Percentiles rank a stretch among this genome's conserved stretches.
Evolutionary conservation across 2,797 vertebrate species (phyloP).

Genomic region (Forpus xanthops): DNA sequence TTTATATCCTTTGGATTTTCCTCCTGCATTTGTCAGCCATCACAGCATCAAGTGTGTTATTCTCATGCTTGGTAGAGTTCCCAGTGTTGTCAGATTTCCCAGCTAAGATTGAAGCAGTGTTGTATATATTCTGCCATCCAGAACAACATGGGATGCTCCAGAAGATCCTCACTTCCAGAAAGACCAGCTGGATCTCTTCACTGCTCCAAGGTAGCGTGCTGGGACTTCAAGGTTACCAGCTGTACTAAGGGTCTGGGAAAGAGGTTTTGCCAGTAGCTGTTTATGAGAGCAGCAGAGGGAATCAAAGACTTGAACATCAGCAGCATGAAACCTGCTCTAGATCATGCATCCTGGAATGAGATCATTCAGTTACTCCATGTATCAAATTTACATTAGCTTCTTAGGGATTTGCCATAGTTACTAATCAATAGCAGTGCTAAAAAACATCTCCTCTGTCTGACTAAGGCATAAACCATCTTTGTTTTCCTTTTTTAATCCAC

Average conservation of each 20-base stretch:
- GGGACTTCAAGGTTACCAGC: not conserved
- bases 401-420: not conserved
- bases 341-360: not conserved
- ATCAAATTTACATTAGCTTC: not conserved
- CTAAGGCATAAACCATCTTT: not conserved
- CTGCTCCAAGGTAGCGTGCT: not conserved
- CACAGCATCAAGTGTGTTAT: not conserved
- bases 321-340: not conserved
- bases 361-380: not conserved
- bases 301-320: not conserved
- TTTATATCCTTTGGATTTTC: not conserved
- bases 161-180: conserved; percentile 14
- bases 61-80: not conserved
- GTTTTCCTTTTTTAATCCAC: conserved; percentile 7
- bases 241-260: not conserved
- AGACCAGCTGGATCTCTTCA: not conserved
- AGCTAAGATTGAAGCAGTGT: not conserved
- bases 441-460: not conserved
- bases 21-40: not conserved
- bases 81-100: conserved; percentile 28
- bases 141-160: not conserved
- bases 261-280: not conserved
- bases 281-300: not conserved
- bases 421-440: conserved; percentile 3
- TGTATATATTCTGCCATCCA: not conserved